Conservation (phyloP, 2,797 vertebrate genomes). For the Lithobates sylvaticus region DNA sequence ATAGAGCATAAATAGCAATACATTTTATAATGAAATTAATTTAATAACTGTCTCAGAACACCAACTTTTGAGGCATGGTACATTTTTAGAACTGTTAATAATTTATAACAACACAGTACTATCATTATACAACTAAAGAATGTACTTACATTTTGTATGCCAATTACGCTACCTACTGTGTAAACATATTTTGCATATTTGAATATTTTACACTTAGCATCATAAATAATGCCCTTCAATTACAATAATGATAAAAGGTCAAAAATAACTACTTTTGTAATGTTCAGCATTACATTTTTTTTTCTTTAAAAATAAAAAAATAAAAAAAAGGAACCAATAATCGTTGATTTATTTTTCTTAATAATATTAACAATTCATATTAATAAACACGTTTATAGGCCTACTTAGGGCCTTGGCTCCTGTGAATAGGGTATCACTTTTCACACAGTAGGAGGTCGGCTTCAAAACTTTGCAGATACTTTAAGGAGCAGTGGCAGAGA, state of each 20-base stretch:
- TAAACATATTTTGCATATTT: background rate
- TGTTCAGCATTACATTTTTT: background rate
- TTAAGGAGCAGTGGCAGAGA: conserved; percentile 1
- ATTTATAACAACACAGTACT: background rate
- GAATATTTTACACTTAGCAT: background rate
- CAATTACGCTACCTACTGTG: background rate
- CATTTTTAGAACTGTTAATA: background rate
- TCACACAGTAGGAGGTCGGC: conserved; percentile 10
- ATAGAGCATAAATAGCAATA: background rate
- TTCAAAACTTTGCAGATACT: conserved; percentile 25
- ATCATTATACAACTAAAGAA: background rate
- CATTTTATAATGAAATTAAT: background rate
- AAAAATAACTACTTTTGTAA: background rate
- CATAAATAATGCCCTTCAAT: background rate
- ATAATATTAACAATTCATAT: background rate
- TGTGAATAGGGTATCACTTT: background rate
- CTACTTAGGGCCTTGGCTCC: background rate
- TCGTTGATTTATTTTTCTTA: background rate
- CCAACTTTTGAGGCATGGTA: background rate
- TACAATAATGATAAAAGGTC: background rate
- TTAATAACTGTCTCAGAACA: background rate
- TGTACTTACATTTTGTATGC: background rate
- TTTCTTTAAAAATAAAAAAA: no score
- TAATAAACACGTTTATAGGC: background rate
- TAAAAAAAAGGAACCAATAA: background rate